Evolutionary conservation across 1,140 invertebrate species (phyloP).

Genomic region (Drosophila baimaii): DNA sequence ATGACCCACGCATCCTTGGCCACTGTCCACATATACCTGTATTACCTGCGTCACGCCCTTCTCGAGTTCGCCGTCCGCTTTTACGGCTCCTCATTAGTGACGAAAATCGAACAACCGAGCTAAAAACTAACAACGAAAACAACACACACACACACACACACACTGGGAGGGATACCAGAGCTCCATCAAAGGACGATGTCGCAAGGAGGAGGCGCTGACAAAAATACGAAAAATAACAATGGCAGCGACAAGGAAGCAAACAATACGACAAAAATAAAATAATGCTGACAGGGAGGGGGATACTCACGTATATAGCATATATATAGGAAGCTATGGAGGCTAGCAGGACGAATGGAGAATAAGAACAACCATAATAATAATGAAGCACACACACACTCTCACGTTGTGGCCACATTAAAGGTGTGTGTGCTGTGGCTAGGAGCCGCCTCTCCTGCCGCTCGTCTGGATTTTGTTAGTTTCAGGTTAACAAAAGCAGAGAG

Average conservation of each 20-base stretch:
- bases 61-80: conserved; percentile 62
- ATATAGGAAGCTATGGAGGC: neutral
- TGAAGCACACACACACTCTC: conserved; percentile 49
- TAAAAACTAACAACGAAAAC: conserved; percentile 46
- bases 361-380: conserved; percentile 72
- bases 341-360: conserved; percentile 47
- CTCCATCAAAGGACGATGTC: conserved; percentile 59
- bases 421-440: conserved; percentile 55
- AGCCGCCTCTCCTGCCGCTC: conserved; percentile 10
- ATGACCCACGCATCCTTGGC: conserved; percentile 9
- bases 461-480: conserved; percentile 70
- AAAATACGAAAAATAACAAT: conserved; percentile 67
- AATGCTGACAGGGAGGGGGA: conserved; percentile 52
- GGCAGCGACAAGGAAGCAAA: conserved; percentile 72
- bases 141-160: conserved; percentile 29
- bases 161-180: conserved; percentile 8
- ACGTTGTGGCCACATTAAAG: conserved; percentile 60
- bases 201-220: conserved; percentile 27
- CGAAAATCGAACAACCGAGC: conserved; percentile 68
- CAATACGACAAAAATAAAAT: conserved; percentile 69
- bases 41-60: conserved; percentile 65
- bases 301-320: neutral
- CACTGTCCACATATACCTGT: conserved; percentile 20
- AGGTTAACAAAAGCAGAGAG: conserved; percentile 71
- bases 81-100: conserved; percentile 78